These are phyloP conservation scores for Taurulus bubalis DNA, from an alignment of 2,113 vertebrate species.

Conservation along the genomic window DNA sequence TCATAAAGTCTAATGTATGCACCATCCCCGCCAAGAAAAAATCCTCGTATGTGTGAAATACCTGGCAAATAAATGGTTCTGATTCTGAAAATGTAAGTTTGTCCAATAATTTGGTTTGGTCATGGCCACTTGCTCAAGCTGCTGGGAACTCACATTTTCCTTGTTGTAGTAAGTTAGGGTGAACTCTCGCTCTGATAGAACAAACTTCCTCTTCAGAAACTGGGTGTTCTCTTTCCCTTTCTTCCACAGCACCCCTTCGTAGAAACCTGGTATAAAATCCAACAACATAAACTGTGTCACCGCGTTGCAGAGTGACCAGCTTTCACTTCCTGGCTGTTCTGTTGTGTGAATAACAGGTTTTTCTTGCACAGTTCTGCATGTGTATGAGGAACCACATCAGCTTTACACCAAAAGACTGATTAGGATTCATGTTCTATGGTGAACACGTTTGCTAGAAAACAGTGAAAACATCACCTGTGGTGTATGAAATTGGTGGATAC, in stretches of 20 bases:
- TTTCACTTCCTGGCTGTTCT: slow-evolving; percentile 33
- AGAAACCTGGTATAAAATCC: slow-evolving; percentile 69
- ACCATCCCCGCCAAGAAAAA: not conserved
- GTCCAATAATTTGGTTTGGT: too few relatives aligned
- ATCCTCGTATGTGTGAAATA: too few relatives aligned
- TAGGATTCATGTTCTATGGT: not conserved
- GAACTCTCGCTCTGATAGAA: slow-evolving; percentile 81
- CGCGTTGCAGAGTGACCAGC: not conserved
- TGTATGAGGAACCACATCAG: slow-evolving; percentile 18
- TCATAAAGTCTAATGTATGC: too few relatives aligned
- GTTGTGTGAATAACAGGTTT: slow-evolving; percentile 40
- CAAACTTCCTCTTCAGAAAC: slow-evolving; percentile 84
- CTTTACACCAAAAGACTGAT: not conserved
- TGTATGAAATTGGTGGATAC: slow-evolving; percentile 77
- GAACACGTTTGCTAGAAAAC: not conserved
- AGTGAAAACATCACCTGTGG: slow-evolving; percentile 82
- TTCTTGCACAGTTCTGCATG: slow-evolving; percentile 22
- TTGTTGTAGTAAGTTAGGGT: slow-evolving; percentile 83
- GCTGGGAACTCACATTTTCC: slow-evolving; percentile 77
- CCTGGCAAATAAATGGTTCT: too few relatives aligned
- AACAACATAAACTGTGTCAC: not conserved
- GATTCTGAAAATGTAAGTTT: too few relatives aligned
- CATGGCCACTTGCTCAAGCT: too few relatives aligned
- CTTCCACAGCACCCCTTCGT: slow-evolving; percentile 83
- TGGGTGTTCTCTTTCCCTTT: slow-evolving; percentile 82